Evolutionary conservation across 2,797 vertebrate species (phyloP).

Genomic region (Diglossa cyanea): DNA sequence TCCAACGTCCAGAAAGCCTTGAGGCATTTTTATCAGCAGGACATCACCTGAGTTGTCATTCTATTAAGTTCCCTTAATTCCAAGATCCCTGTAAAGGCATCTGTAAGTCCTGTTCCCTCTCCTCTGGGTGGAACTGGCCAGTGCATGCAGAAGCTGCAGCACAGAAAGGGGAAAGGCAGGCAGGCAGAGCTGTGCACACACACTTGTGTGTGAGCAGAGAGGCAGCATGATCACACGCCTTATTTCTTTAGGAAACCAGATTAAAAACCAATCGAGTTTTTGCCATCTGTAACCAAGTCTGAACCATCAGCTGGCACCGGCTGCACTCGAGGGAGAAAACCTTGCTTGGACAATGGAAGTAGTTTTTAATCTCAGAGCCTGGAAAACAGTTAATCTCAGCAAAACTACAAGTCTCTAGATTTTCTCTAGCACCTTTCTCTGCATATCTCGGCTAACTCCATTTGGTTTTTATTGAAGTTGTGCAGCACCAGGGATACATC

Average conservation of each 20-base stretch:
- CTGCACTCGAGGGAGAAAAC: background rate
- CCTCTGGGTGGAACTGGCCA: background rate
- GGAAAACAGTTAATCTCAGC: background rate
- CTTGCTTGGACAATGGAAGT: background rate
- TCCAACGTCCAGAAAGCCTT: background rate
- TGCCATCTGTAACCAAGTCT: background rate
- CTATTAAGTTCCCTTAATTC: background rate
- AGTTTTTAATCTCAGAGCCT: background rate
- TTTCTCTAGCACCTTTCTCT: background rate
- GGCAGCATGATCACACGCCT: rapidly evolving
- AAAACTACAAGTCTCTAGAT: background rate
- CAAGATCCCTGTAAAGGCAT: background rate
- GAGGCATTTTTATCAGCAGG: background rate
- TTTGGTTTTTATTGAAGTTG: background rate
- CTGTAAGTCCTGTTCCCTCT: background rate
- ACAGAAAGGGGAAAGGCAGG: background rate
- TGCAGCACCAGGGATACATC: background rate
- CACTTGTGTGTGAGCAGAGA: background rate
- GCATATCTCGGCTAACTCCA: background rate
- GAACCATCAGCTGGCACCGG: background rate
- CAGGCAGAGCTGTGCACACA: background rate
- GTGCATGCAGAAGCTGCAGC: background rate
- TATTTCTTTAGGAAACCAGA: conserved; percentile 32
- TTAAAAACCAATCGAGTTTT: background rate
- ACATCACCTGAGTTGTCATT: rapidly evolving